Evolutionary conservation across 2,888 invertebrate species (phyloP).

Genomic region (Drymonia ruficornis): DNA sequence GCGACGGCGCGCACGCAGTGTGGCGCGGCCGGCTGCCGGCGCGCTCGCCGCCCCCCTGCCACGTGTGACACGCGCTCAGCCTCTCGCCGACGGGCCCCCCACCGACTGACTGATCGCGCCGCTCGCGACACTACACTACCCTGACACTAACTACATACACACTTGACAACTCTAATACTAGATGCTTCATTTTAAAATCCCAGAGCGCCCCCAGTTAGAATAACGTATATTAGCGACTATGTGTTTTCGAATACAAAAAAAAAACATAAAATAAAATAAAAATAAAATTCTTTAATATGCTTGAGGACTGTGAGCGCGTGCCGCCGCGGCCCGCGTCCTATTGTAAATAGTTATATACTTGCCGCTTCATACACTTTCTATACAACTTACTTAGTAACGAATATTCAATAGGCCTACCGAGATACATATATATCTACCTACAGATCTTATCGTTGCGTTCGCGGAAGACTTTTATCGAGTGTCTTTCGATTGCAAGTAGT

Average conservation of each 20-base stretch:
- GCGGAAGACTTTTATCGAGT: no score
- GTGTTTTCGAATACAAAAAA: constrained; percentile 48
- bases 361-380: constrained; percentile 74
- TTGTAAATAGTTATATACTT: constrained; percentile 68
- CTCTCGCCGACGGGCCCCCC: constrained; percentile 29
- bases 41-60: constrained; percentile 72
- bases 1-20: constrained; percentile 53
- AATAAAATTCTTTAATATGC: constrained; percentile 62
- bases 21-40: constrained; percentile 72
- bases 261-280: constrained; percentile 41
- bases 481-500: constrained; percentile 46
- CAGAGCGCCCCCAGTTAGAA: constrained; percentile 47
- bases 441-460: constrained; percentile 39
- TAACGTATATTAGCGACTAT: constrained; percentile 47
- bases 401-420: constrained; percentile 60
- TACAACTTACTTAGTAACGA: constrained; percentile 38
- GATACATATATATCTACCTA: no score
- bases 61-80: constrained; percentile 57
- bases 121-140: constrained; percentile 38
- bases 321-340: constrained; percentile 51
- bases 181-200: constrained; percentile 48
- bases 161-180: constrained; percentile 18
- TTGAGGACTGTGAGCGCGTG: constrained; percentile 58
- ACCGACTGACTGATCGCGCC: constrained; percentile 45
- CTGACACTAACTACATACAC: constrained; percentile 30